These are phyloP conservation scores for Pseudanteris insignis DNA, from an alignment of 2,888 invertebrate species.

Conservation along the genomic window DNA sequence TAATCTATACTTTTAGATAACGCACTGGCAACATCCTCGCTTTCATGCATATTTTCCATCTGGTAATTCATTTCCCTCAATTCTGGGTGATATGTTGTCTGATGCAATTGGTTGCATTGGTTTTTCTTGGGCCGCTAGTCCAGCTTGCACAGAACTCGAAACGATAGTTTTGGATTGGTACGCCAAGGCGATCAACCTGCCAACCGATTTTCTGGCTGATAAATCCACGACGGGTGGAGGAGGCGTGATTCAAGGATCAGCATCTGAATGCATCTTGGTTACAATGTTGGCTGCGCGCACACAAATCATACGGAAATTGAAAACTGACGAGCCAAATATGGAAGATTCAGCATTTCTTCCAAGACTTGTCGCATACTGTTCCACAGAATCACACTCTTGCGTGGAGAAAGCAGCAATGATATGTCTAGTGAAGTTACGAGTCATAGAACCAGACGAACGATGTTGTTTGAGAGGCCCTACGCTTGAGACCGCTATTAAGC, in stretches of 20 bases:
- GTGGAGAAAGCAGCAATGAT: constrained; percentile 84
- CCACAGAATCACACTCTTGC: constrained; percentile 79
- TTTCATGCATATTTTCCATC: constrained; percentile 99
- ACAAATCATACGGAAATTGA: constrained; percentile 76
- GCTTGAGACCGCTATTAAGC: constrained; percentile 73
- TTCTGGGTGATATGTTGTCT: constrained; percentile 95
- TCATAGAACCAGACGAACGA: constrained; percentile 77
- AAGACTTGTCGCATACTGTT: constrained; percentile 79
- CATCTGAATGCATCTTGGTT: constrained; percentile 84
- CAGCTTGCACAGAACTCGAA: constrained; percentile 87
- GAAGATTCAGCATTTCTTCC: constrained; percentile 79
- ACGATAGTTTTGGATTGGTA: constrained; percentile 86
- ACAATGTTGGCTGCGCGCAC: constrained; percentile 80
- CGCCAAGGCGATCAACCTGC: constrained; percentile 79
- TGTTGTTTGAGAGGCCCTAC: constrained; percentile 74
- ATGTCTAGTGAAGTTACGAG: constrained; percentile 76
- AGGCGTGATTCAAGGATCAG: constrained; percentile 84
- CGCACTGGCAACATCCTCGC: constrained; percentile 98
- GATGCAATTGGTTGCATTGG: constrained; percentile 97
- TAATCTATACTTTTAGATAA: constrained; percentile 68
- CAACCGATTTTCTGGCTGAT: constrained; percentile 73
- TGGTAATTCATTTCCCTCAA: constrained; percentile 96
- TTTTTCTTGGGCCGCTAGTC: constrained; percentile 94
- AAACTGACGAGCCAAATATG: constrained; percentile 68
- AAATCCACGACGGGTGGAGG: constrained; percentile 77